Conservation (phyloP, 2,113 vertebrate genomes). For the Ia io region DNA sequence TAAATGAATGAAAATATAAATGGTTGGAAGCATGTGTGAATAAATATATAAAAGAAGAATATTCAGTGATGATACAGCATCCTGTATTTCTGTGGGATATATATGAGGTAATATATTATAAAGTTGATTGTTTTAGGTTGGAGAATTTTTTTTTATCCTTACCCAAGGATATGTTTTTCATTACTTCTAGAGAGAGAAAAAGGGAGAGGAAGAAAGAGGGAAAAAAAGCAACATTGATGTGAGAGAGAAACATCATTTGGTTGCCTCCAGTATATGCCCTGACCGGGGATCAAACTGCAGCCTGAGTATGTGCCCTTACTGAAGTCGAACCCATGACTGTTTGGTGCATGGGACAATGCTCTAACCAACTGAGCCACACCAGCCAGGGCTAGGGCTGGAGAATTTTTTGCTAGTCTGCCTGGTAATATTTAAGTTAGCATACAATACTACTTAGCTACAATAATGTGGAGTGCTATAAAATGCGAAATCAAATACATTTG, state of each 20-base stretch:
- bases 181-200: not conserved
- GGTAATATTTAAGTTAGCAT: not conserved
- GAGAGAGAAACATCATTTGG: not conserved
- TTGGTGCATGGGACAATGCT: not conserved
- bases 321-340: not conserved
- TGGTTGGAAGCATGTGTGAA: constrained; percentile 13
- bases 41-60: constrained; percentile 14
- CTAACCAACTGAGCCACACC: not conserved
- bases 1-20: not conserved
- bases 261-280: not conserved
- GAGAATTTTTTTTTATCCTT: not conserved
- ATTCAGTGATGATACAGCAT: not conserved
- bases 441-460: not conserved
- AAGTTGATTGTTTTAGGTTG: not conserved
- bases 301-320: not conserved
- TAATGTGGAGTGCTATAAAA: constrained; percentile 2
- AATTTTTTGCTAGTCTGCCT: constrained; percentile 29
- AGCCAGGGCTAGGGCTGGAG: not conserved
- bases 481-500: constrained; percentile 10
- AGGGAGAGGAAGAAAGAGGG: not conserved
- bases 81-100: constrained; percentile 32
- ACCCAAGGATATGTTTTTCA: not conserved
- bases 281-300: not conserved
- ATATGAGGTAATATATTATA: not conserved
- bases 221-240: not conserved